phyloP scores from a whole-genome alignment of 2,888 invertebrate species.

The Drosophila buzzatii region DNA sequence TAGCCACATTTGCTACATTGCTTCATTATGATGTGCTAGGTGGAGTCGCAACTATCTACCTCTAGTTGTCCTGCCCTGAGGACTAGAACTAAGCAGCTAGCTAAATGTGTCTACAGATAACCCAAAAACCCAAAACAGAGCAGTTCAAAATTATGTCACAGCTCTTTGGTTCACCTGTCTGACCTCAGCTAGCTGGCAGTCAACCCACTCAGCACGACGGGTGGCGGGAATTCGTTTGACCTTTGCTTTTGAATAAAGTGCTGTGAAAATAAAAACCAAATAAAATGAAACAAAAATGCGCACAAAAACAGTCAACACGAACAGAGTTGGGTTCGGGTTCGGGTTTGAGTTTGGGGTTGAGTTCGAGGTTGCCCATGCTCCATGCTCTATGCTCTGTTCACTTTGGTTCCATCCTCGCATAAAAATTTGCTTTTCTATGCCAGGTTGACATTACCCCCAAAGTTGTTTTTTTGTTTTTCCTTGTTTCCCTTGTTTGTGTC shows the following conservation, averaged over 20 bases:
- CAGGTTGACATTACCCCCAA: slow-evolving; percentile 29
- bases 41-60: neutral
- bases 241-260: slow-evolving; percentile 62
- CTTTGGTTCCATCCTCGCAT: slow-evolving; percentile 2
- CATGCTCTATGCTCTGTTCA: neutral
- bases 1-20: slow-evolving; percentile 51
- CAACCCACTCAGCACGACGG: slow-evolving; percentile 12
- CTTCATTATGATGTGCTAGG: slow-evolving; percentile 64
- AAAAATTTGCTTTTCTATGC: slow-evolving; percentile 17
- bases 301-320: slow-evolving; percentile 44
- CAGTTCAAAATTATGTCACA: slow-evolving; percentile 60
- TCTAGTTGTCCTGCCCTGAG: neutral
- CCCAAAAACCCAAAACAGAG: slow-evolving; percentile 30
- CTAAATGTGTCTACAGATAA: slow-evolving; percentile 55
- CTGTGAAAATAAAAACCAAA: slow-evolving; percentile 34
- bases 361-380: neutral
- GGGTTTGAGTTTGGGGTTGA: neutral
- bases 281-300: slow-evolving; percentile 21
- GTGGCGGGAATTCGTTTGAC: slow-evolving; percentile 47
- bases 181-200: slow-evolving; percentile 25
- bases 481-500: neutral
- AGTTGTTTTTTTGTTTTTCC: slow-evolving; percentile 21
- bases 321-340: slow-evolving; percentile 13
- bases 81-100: slow-evolving; percentile 36
- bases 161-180: slow-evolving; percentile 48